phyloP scores from a whole-genome alignment of 2,888 invertebrate species.

The Macrophya alboannulata region DNA sequence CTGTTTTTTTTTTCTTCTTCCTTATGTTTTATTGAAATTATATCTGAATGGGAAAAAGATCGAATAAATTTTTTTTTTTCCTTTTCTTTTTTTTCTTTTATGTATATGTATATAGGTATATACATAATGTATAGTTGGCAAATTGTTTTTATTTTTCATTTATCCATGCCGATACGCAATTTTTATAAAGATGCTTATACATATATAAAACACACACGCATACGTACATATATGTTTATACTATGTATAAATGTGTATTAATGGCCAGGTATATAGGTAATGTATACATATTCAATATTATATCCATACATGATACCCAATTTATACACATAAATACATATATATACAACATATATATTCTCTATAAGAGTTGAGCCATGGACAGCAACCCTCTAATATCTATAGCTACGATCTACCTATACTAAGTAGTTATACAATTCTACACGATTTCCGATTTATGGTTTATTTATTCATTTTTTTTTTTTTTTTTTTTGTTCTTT shows the following conservation, averaged over 20 bases:
- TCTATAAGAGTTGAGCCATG: conserved; percentile 19
- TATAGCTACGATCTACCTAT: conserved; percentile 5
- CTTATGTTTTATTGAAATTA: no score
- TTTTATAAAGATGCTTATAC: conserved; percentile 44
- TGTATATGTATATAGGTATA: neutral
- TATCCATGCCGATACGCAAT: conserved; percentile 46
- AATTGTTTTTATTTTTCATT: conserved; percentile 28
- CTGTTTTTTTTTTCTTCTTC: no score
- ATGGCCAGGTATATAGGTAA: neutral
- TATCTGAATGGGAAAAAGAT: no score
- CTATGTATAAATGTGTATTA: conserved; percentile 1
- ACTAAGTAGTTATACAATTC: conserved; percentile 27
- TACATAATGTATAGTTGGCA: neutral
- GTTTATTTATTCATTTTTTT: neutral
- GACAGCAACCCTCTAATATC: conserved; percentile 14
- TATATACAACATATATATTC: neutral
- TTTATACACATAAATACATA: neutral
- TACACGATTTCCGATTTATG: conserved; percentile 12
- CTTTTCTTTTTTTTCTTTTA: conserved; percentile 15
- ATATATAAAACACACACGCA: conserved; percentile 47
- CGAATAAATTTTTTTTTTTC: no score
- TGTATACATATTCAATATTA: neutral
- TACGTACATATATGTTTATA: conserved; percentile 39
- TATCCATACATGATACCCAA: neutral
- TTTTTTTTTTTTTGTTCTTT: neutral